phyloP scores from a whole-genome alignment of 2,888 invertebrate species.

The Nemurella pictetii region DNA sequence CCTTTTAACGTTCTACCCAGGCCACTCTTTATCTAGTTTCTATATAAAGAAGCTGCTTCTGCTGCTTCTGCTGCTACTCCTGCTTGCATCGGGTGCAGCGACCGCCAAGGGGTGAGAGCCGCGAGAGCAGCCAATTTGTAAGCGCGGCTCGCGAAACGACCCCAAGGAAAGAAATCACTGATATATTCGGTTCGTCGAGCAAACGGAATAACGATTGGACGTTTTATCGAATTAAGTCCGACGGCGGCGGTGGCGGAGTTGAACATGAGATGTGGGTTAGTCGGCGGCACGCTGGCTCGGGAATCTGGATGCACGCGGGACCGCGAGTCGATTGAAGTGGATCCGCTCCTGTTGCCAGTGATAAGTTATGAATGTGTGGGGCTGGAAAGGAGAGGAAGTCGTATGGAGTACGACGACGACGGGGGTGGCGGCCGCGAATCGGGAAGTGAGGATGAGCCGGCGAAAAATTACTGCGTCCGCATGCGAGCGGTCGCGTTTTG shows the following conservation, averaged over 20 bases:
- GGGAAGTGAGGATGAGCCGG: too few species aligned
- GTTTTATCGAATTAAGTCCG: not conserved
- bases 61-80: not conserved
- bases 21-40: not conserved
- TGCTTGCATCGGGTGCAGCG: not conserved
- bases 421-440: too few species aligned
- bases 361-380: not conserved
- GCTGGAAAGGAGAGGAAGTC: too few species aligned
- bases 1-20: conserved; percentile 41
- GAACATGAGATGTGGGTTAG: not conserved
- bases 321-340: not conserved
- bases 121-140: conserved; percentile 20
- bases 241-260: not conserved
- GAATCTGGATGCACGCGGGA: not conserved
- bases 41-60: not conserved
- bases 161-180: not conserved
- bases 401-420: too few species aligned
- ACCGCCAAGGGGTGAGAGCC: too few species aligned
- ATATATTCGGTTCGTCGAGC: conserved; percentile 7
- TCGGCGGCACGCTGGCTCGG: not conserved
- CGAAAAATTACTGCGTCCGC: too few species aligned
- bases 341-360: not conserved
- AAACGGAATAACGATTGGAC: conserved; percentile 12
- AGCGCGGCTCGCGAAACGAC: not conserved
- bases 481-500: too few species aligned